Evolutionary conservation across 2,888 invertebrate genomes (phyloP).

Genomic region (Megaustenia siamemsis): DNA sequence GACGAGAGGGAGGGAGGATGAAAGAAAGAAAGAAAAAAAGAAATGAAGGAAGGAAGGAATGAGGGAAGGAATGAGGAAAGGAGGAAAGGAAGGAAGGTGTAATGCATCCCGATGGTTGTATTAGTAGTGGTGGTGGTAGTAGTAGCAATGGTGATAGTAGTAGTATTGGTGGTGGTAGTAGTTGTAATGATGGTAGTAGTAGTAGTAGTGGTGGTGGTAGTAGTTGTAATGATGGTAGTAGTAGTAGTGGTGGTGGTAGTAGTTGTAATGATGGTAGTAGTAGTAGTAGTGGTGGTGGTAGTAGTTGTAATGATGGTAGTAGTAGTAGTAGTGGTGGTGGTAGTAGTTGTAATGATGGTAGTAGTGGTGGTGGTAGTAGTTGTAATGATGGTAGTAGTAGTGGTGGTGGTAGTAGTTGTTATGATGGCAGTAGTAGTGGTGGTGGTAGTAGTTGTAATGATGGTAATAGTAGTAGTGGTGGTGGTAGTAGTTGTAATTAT

Average conservation of each 20-base stretch:
- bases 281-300: constrained; percentile 3
- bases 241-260: constrained; percentile 40
- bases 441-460: background rate
- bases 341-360: constrained; percentile 31
- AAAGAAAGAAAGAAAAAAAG: background rate
- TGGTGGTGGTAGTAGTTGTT: background rate
- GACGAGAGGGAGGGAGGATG: background rate
- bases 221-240: constrained; percentile 37
- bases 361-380: constrained; percentile 28
- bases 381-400: background rate
- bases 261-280: constrained; percentile 2
- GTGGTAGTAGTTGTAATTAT: background rate
- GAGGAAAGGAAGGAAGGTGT: background rate
- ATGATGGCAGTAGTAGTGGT: constrained; percentile 10
- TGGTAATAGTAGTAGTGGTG: constrained; percentile 20
- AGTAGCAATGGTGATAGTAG: too few relatives aligned
- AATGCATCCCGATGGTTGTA: background rate
- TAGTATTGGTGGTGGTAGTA: too few relatives aligned
- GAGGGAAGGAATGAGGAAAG: background rate
- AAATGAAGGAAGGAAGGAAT: background rate
- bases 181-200: too few relatives aligned
- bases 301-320: background rate
- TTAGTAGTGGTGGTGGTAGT: constrained; percentile 38
- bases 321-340: constrained; percentile 24
- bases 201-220: constrained; percentile 37